These are phyloP conservation scores for Drosophila jambulina DNA, from an alignment of 1,140 invertebrate species.

Conservation along the genomic window DNA sequence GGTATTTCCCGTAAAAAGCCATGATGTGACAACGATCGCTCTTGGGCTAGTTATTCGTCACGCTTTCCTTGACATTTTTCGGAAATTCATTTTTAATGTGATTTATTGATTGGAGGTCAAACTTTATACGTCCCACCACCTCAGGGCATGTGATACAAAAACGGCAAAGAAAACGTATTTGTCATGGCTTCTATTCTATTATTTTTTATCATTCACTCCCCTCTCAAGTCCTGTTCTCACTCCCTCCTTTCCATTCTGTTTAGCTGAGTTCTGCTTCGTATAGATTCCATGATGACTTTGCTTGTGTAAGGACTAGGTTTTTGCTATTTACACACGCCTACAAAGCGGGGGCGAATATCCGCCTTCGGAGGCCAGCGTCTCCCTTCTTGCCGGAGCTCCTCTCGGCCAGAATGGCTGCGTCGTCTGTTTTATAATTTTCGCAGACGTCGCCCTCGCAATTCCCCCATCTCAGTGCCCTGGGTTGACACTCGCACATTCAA, in stretches of 20 bases:
- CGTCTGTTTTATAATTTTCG: slow-evolving; percentile 74
- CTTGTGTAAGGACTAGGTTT: slow-evolving; percentile 44
- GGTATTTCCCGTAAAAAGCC: not conserved
- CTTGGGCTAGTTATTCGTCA: slow-evolving; percentile 18
- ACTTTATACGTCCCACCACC: slow-evolving; percentile 23
- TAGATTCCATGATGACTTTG: slow-evolving; percentile 46
- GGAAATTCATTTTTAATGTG: slow-evolving; percentile 40
- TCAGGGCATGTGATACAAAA: slow-evolving; percentile 13
- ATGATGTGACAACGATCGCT: slow-evolving; percentile 9
- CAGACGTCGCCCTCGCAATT: slow-evolving; percentile 48
- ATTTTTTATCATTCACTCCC: slow-evolving; percentile 19
- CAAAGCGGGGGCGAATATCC: slow-evolving; percentile 12
- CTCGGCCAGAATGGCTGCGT: slow-evolving; percentile 32
- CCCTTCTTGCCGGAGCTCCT: slow-evolving; percentile 5
- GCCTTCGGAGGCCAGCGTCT: slow-evolving; percentile 11
- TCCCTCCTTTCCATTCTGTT: slow-evolving; percentile 1
- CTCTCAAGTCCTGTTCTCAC: not conserved
- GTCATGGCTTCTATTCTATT: slow-evolving; percentile 38
- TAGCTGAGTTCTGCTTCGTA: slow-evolving; percentile 8
- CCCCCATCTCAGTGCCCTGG: slow-evolving; percentile 9
- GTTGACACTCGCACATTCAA: slow-evolving; percentile 41
- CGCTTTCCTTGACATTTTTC: slow-evolving; percentile 12
- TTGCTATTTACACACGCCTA: slow-evolving; percentile 55
- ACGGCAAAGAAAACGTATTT: slow-evolving; percentile 42
- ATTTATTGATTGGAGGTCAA: slow-evolving; percentile 45